Percentiles rank a stretch among this genome's conserved stretches.
Evolutionary conservation across 2,888 invertebrate genomes (phyloP).

Genomic region (Euplexia lucipara): DNA sequence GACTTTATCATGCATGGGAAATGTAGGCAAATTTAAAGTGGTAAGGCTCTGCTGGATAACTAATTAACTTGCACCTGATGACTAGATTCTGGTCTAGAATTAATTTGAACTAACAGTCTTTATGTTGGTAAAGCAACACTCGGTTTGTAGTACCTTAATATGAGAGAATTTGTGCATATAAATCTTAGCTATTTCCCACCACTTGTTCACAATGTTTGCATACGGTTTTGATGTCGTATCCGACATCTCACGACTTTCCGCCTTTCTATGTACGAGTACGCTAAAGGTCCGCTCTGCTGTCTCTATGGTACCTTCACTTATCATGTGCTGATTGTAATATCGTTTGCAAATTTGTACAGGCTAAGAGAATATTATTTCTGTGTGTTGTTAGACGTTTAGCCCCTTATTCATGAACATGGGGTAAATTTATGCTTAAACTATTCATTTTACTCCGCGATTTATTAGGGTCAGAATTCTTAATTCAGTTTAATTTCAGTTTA

Average conservation of each 20-base stretch:
- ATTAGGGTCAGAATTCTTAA: no score
- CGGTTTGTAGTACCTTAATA: conserved; percentile 32
- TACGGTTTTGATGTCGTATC: conserved; percentile 79
- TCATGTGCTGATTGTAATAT: conserved; percentile 31
- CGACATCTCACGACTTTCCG: conserved; percentile 83
- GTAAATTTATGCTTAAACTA: no score
- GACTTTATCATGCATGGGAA: conserved; percentile 27
- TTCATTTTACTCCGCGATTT: no score
- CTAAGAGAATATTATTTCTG: background rate
- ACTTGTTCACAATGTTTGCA: conserved; percentile 65
- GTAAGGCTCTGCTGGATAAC: background rate
- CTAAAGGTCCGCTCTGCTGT: conserved; percentile 38
- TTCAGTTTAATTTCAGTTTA: background rate
- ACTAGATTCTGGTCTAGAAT: conserved; percentile 25
- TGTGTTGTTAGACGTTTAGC: background rate
- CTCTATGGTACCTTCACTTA: conserved; percentile 26
- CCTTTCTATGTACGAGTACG: conserved; percentile 75
- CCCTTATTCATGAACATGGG: no score
- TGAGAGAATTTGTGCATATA: conserved; percentile 38
- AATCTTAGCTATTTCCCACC: conserved; percentile 62
- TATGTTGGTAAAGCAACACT: conserved; percentile 12
- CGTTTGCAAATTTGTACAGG: conserved; percentile 3
- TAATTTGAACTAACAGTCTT: conserved; percentile 9
- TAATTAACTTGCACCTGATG: conserved; percentile 22
- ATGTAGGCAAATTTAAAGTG: conserved; percentile 42